Conservation (phyloP, 2,888 invertebrate genomes). For the Tupiocoris notatus region DNA sequence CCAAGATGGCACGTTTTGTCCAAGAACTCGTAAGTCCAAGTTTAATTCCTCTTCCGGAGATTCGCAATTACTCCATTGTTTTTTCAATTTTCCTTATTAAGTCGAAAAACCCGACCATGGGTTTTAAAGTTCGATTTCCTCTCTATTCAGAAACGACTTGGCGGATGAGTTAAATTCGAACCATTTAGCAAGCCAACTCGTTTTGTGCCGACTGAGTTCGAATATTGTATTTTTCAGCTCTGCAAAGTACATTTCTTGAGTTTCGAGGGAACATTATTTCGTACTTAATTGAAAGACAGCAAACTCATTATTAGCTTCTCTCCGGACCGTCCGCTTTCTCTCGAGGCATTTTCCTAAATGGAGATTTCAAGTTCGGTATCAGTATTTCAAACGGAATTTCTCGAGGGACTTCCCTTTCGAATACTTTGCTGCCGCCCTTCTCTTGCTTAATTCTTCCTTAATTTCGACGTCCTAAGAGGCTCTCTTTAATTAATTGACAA, state of each 20-base stretch:
- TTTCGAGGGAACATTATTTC: background rate
- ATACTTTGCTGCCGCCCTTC: background rate
- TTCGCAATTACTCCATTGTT: too few species aligned
- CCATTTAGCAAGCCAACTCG: too few species aligned
- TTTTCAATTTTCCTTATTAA: too few species aligned
- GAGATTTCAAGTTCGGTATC: background rate
- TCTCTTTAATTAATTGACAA: background rate
- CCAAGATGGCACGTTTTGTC: too few species aligned
- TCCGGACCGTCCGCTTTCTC: background rate
- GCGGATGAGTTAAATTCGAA: too few species aligned
- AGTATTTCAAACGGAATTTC: background rate
- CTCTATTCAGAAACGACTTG: too few species aligned
- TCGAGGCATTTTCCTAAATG: background rate
- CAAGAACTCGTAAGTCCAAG: too few species aligned
- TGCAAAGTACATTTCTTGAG: background rate
- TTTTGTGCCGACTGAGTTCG: too few species aligned
- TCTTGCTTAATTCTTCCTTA: background rate
- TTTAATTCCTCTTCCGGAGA: too few species aligned
- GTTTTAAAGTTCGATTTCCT: too few species aligned
- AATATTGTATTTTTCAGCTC: background rate
- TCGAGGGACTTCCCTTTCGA: background rate
- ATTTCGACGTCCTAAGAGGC: background rate
- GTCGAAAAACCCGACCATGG: too few species aligned
- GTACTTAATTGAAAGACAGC: background rate
- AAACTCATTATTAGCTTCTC: background rate